Evolutionary conservation across 2,113 vertebrate species (phyloP), one percentile per base, ranked within the genome.

Genomic region (Pachypanchax playfairii): DNA sequence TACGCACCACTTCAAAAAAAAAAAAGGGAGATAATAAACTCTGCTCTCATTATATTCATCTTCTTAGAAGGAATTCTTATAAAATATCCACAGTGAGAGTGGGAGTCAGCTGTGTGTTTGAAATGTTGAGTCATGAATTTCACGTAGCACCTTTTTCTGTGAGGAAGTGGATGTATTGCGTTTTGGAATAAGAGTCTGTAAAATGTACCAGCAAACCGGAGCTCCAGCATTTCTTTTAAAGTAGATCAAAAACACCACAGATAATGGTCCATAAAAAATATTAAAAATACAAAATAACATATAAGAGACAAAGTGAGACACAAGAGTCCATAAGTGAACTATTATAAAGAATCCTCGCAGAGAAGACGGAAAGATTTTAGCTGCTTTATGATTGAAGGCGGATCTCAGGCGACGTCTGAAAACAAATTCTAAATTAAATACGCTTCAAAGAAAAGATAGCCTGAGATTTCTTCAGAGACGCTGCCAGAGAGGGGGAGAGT

Each of bases 301-400:
- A 29, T 60, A 53, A 65, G 50, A 63, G 47, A 73, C 47, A 80
- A 77, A 62, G 52, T 50, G 53, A 71, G 82, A 75, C 48, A 80
- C 29, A 72, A 78, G 15, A 65, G 76, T 86, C 47, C 75, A 78
- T 83, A 85, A 85, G 49, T 84, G 54, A 41, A 79, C 83, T 53
- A 54, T 29, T 64, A 85, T 43, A 67, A 74, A 88, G 68, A 74
- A 73, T 73, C 51, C 59, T 77, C 31, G 28, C 56, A 53, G 74
- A 87, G 82, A 84, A 79, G 72, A 84, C 62, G 20, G 68, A 79
- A 44, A 31, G 56, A 75, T 78, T 85, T 65, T 78, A 88, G 86
- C 86, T 90, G 83, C 87, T 85, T 80, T 54, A 52, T 79, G 73
- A 80, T 47, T 77, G 79, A 89, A 89, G 85, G 85, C 84, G 67